phyloP scores from a whole-genome alignment of 2,113 vertebrate species.

The Antennarius striatus region DNA sequence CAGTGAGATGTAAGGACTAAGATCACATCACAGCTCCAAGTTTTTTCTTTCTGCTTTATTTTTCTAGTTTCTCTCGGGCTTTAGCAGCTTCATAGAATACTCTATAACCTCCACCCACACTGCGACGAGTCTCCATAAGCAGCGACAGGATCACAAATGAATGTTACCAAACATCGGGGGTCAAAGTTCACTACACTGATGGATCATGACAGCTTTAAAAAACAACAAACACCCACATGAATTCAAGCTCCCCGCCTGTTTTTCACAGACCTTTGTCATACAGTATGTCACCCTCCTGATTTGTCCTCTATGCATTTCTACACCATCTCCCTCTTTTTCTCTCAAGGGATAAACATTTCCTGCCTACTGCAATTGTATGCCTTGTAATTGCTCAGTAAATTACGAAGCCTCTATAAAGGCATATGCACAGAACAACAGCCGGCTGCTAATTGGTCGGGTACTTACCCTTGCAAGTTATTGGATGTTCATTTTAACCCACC shows the following conservation, averaged over 20 bases:
- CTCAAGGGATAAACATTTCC: not conserved
- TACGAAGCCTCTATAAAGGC: no score
- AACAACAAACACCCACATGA: slow-evolving; percentile 7
- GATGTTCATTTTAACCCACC: not conserved
- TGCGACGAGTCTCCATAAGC: not conserved
- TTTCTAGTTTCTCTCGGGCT: not conserved
- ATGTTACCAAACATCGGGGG: slow-evolving; percentile 6
- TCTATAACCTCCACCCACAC: slow-evolving; percentile 31
- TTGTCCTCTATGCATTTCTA: no score
- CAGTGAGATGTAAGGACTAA: no score
- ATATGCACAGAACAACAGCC: no score
- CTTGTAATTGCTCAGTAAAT: not conserved
- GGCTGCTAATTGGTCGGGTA: no score
- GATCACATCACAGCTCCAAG: no score
- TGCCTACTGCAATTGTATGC: not conserved
- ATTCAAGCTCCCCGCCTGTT: not conserved
- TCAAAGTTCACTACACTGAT: not conserved
- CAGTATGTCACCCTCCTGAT: not conserved
- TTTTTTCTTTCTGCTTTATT: no score
- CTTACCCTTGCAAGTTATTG: not conserved
- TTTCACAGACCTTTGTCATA: not conserved
- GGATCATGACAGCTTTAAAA: not conserved
- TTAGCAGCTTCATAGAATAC: slow-evolving; percentile 22
- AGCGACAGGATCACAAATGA: slow-evolving; percentile 20
- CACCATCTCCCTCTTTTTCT: not conserved